phyloP scores from a whole-genome alignment of 2,113 vertebrate genomes.

The Cephalopholis sonnerati region DNA sequence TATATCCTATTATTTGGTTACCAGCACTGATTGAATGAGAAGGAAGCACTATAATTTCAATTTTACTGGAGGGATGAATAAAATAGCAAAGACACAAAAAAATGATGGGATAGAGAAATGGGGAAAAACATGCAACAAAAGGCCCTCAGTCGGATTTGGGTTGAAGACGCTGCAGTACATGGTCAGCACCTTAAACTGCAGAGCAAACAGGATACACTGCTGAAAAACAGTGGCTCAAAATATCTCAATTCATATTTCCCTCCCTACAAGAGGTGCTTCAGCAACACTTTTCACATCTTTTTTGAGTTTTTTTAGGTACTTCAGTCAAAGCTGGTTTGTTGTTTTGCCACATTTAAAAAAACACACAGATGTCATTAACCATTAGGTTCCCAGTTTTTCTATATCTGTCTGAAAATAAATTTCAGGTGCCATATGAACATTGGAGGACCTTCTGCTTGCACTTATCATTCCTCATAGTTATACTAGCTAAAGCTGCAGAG shows the following conservation, averaged over 20 bases:
- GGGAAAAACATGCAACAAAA: neutral
- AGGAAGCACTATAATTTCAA: neutral
- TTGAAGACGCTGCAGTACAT: neutral
- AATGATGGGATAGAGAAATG: neutral
- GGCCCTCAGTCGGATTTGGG: neutral
- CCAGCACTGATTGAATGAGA: neutral
- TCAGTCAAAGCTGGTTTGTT: neutral
- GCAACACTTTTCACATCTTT: too few species aligned
- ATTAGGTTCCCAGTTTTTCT: neutral
- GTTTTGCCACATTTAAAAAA: too few species aligned
- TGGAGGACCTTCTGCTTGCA: too few species aligned
- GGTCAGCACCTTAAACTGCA: neutral
- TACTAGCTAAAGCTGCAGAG: too few species aligned
- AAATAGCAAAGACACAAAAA: too few species aligned
- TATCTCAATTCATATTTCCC: neutral
- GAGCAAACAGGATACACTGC: too few species aligned
- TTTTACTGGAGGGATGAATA: neutral
- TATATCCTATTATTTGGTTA: neutral
- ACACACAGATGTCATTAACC: neutral
- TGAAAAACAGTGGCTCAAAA: neutral
- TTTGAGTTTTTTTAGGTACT: too few species aligned
- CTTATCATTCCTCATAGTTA: too few species aligned
- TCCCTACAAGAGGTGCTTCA: too few species aligned
- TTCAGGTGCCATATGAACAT: too few species aligned
- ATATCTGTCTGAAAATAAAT: neutral